These are phyloP conservation scores for Smittia sp. DNA, from an alignment of 2,888 invertebrate species.

Conservation along the genomic window DNA sequence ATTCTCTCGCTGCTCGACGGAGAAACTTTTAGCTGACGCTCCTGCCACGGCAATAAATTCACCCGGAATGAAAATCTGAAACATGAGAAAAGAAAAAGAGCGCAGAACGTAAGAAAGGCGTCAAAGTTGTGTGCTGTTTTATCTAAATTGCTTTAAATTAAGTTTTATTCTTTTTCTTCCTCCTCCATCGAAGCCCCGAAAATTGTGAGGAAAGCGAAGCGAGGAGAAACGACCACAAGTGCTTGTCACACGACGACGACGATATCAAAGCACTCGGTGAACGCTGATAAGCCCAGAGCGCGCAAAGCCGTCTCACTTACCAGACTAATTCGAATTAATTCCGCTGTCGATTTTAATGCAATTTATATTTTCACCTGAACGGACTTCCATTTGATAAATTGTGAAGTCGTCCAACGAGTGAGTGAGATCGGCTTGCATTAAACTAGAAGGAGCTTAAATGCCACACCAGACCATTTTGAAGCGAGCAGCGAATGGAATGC, in stretches of 20 bases:
- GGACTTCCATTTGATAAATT: conserved; percentile 6
- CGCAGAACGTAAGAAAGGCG: conserved; percentile 22
- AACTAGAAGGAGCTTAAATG: background rate
- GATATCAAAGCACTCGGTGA: background rate
- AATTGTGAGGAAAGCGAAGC: background rate
- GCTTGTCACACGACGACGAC: background rate
- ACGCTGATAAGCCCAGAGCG: background rate
- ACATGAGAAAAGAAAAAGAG: background rate
- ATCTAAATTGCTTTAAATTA: conserved; percentile 41
- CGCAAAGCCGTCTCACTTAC: background rate
- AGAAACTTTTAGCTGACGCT: conserved; percentile 4
- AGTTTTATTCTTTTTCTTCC: conserved; percentile 14
- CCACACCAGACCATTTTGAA: conserved; percentile 18
- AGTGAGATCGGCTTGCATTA: background rate
- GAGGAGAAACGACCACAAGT: background rate
- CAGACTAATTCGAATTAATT: conserved; percentile 29
- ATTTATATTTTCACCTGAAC: conserved; percentile 9
- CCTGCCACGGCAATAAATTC: conserved; percentile 21
- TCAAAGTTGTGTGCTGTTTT: conserved; percentile 38
- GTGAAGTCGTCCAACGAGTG: background rate
- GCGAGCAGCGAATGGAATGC: background rate
- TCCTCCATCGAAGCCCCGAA: background rate
- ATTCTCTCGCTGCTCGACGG: background rate
- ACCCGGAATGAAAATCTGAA: background rate
- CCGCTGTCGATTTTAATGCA: conserved; percentile 19